Evolutionary conservation across 1,140 invertebrate species (phyloP), one percentile per base, ranked within the genome.

Genomic region (Centruroides vittatus): DNA sequence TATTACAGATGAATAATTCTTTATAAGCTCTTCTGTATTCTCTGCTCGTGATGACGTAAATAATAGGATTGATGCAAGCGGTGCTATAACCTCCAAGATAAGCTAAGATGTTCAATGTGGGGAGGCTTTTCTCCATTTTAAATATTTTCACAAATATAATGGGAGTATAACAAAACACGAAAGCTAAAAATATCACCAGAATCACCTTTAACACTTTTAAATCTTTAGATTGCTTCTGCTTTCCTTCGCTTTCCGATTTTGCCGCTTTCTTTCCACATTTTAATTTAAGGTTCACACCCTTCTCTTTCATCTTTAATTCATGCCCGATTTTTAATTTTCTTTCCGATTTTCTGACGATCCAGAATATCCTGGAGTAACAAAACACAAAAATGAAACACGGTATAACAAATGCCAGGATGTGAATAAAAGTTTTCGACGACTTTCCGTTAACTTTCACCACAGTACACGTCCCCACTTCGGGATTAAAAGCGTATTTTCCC

Each of bases 381-480:
- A 84, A 75, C 35, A 88, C 84, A 64, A 92, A 91, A 3, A 86
- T 84, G 3, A 88, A 66, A 65, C 86, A 89, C 0, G 88, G 89
- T 50, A 91, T 70, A 8, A 86, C 77, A 68, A 92, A 89, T 3
- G 85, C 88, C 60, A 90, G 78, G 0, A 87, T 74, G 74, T 91
- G 92, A 0, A 92, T 74, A 55, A 87, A 82, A 70, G 89, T 89
- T 75, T 92, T 92, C 0, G 89, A 89, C 7, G 88, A 91, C 47
- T 71, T 75, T 23, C 76, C 80, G 51, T 84, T 77, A 63, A 88
- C 76, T 65, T 82, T 80, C 5, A 91, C 75, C 8, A 68, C 63
- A 10, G 54, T 66, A 50, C 67, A 68, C 0, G 64, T 65, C 10
- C 62, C 66, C 3, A 64, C 64, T 41, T 53, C 53, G 7, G 52